Percentiles rank a stretch among this genome's conserved stretches.
Evolutionary conservation across 1,140 invertebrate genomes (phyloP).

Genomic region (Drosophila setifemur): DNA sequence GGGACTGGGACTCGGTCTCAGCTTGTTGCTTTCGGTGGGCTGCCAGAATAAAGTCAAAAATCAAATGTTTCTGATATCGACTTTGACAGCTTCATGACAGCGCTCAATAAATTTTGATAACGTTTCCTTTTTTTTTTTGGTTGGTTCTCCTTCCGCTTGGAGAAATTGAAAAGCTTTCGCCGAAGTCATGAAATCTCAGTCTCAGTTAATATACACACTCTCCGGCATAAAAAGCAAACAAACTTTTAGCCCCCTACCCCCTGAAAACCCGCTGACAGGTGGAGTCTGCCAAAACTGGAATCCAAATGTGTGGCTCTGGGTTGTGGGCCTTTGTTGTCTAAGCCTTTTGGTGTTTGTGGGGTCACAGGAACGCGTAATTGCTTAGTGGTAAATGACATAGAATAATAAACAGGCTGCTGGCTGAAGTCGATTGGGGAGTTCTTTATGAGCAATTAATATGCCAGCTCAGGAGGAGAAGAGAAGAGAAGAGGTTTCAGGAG

Average conservation of each 20-base stretch:
- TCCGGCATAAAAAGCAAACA: constrained; percentile 52
- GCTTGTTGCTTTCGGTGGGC: constrained; percentile 68
- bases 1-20: constrained; percentile 3
- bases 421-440: neutral
- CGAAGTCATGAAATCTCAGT: constrained; percentile 64
- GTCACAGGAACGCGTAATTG: constrained; percentile 60
- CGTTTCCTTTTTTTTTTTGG: too few relatives aligned
- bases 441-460: constrained; percentile 74
- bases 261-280: constrained; percentile 60
- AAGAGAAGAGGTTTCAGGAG: too few relatives aligned
- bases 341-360: constrained; percentile 69
- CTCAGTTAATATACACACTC: constrained; percentile 14
- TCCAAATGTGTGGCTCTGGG: neutral
- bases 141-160: constrained; percentile 7
- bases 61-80: constrained; percentile 81
- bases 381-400: constrained; percentile 56
- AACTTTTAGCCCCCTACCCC: too few relatives aligned
- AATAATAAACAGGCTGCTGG: constrained; percentile 62
- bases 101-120: constrained; percentile 81
- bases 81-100: constrained; percentile 82
- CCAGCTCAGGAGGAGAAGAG: constrained; percentile 16
- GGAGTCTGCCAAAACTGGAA: constrained; percentile 33
- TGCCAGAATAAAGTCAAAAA: constrained; percentile 79
- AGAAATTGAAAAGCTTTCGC: constrained; percentile 58
- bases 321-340: constrained; percentile 38